A percentile compares a stretch with the other conserved stretches of the same genome.
These are phyloP conservation scores for Trypoxylus dichotomus DNA, from an alignment of 1,140 invertebrate genomes.

Conservation along the genomic window DNA sequence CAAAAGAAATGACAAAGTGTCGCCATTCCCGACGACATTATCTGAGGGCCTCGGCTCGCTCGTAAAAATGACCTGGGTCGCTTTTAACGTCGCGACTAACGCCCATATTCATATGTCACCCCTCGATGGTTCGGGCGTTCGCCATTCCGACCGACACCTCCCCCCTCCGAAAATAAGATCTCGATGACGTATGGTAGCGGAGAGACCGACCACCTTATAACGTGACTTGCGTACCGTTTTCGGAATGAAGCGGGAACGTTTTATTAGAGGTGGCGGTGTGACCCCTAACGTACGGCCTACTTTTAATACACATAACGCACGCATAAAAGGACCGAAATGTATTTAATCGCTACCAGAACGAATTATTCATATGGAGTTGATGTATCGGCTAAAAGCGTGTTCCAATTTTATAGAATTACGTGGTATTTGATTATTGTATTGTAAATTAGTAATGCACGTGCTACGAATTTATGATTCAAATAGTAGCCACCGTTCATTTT, in stretches of 20 bases:
- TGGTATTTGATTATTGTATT: neutral
- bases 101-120: conserved; percentile 33
- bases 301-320: neutral
- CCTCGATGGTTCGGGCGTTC: neutral
- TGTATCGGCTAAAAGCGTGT: neutral
- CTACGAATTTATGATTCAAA: neutral
- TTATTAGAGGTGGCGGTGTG: neutral
- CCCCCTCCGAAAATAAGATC: conserved; percentile 28
- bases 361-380: neutral
- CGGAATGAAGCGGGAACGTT: neutral
- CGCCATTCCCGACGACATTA: conserved; percentile 30
- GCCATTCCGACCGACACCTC: neutral
- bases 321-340: neutral
- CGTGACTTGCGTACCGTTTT: conserved; percentile 31
- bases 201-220: conserved; percentile 28
- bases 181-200: conserved; percentile 30
- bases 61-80: conserved; percentile 32
- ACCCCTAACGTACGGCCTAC: neutral
- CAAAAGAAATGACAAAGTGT: conserved; percentile 33
- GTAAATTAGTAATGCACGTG: neutral
- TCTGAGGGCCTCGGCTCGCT: conserved; percentile 28
- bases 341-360: neutral
- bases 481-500: neutral
- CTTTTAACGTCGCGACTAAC: conserved; percentile 31
- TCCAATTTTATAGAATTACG: neutral